Evolutionary conservation across 2,888 invertebrate genomes (phyloP), one percentile per base, ranked within the genome.

Genomic region (Sphaeridia pumilis): DNA sequence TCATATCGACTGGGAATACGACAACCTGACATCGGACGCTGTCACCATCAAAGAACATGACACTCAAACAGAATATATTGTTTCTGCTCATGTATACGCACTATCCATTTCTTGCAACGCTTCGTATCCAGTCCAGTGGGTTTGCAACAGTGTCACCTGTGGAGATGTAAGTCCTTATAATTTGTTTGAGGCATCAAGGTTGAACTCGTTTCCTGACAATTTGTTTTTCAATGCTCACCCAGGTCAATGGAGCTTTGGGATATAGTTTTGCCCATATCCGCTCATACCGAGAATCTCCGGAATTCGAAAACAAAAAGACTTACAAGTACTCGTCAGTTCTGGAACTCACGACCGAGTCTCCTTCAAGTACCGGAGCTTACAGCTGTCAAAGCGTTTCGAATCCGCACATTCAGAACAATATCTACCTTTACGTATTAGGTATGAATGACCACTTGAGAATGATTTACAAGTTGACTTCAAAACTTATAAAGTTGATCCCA

Each of bases 401-500:
- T 17, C 26, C 52, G 25, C 52, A 49, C 17, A 53, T 60, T 3
- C 47, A 53, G 20, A 59, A 60, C 44, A 58, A 44, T 31, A 56
- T 62, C 52, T 64, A 59, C 46, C 47, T 64, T 21, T 64, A 58
- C 47, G 60, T 60, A 57, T 50, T 58, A 57, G 64, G 64, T 61
- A 49, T 25, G 25, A 12, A 31, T 31, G 31, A 31, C 7, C 31
- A 31, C 31, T 31, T 31, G 14, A 31, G 31, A 31, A 31, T 31
- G 31, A 31, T 31, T 31, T 31, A 7, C 7, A 31, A 31, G 14
- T 10, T 31, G 14, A 7, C 14, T 31, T 31, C 31, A 7, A 31
- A 10, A 7, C 31, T 31, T 17, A 38, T n/a, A n/a, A n/a, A n/a
- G n/a, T n/a, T n/a, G n/a, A n/a, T n/a, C n/a, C n/a, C n/a, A n/a